Evolutionary conservation across 1,140 invertebrate species (phyloP).

Genomic region (Caerostris extrusa): DNA sequence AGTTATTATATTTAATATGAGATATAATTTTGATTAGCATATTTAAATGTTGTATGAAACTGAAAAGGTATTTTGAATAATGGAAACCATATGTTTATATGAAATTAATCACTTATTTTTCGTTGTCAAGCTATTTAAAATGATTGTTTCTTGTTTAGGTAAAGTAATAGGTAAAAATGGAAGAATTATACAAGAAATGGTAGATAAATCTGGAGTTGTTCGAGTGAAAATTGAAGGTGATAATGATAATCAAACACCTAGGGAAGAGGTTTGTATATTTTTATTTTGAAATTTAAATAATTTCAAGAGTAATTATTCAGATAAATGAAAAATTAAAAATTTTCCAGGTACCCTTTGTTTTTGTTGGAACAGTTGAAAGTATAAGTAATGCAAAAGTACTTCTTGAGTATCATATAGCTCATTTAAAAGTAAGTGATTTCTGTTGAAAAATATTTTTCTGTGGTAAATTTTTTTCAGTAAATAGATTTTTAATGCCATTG

Average conservation of each 20-base stretch:
- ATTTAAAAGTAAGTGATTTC: slow-evolving; percentile 77
- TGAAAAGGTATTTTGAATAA: too few species aligned
- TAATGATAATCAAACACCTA: slow-evolving; percentile 94
- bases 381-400: slow-evolving; percentile 95
- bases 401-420: slow-evolving; percentile 94
- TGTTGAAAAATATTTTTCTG: neutral
- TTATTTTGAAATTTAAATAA: slow-evolving; percentile 32
- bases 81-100: too few species aligned
- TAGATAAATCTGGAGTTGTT: slow-evolving; percentile 98
- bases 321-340: neutral
- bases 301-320: neutral
- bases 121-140: neutral
- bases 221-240: slow-evolving; percentile 98
- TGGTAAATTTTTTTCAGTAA: too few species aligned
- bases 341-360: slow-evolving; percentile 91
- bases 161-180: slow-evolving; percentile 99
- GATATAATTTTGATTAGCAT: too few species aligned
- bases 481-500: too few species aligned
- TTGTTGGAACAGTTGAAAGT: slow-evolving; percentile 97
- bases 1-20: too few species aligned
- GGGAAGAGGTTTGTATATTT: slow-evolving; percentile 85
- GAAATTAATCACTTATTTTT: too few species aligned
- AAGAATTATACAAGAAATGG: slow-evolving; percentile 98
- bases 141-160: slow-evolving; percentile 53
- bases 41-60: too few species aligned